Evolutionary conservation across 2,797 vertebrate genomes (phyloP).

Genomic region (Florisuga fusca): DNA sequence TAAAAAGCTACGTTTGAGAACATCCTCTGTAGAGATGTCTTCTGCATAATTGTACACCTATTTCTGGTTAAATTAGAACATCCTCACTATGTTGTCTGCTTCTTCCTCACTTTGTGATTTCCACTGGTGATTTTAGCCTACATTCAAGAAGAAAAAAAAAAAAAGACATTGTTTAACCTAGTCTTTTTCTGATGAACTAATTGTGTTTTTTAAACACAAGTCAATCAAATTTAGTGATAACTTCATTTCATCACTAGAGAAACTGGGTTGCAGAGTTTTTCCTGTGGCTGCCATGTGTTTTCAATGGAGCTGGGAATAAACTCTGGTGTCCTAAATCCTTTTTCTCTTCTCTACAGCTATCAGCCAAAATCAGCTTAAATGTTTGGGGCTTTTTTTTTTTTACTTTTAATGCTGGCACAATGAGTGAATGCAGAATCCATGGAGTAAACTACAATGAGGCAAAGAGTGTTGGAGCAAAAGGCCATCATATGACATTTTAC

Average conservation of each 20-base stretch:
- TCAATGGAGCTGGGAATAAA: neutral
- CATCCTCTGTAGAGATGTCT: neutral
- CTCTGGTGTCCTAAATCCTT: neutral
- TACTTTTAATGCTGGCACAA: neutral
- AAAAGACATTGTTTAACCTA: neutral
- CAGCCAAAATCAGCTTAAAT: neutral
- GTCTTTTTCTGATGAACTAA: neutral
- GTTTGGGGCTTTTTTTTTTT: neutral
- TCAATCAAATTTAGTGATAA: neutral
- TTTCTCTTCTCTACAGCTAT: neutral
- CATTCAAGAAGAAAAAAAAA: neutral
- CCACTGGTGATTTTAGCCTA: neutral
- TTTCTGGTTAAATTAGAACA: neutral
- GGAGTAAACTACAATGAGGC: neutral
- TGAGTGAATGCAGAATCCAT: neutral
- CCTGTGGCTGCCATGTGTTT: neutral
- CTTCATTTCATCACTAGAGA: neutral
- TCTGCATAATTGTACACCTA: neutral
- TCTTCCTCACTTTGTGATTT: neutral
- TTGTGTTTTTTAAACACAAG: neutral
- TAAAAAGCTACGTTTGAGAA: neutral
- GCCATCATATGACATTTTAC: constrained; percentile 38
- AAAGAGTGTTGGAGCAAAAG: neutral
- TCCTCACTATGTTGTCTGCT: neutral
- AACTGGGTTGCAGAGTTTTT: neutral